These are phyloP conservation scores for Montipora capricornis DNA, from an alignment of 64 coral and sea anemone species.

Conservation along the genomic window DNA sequence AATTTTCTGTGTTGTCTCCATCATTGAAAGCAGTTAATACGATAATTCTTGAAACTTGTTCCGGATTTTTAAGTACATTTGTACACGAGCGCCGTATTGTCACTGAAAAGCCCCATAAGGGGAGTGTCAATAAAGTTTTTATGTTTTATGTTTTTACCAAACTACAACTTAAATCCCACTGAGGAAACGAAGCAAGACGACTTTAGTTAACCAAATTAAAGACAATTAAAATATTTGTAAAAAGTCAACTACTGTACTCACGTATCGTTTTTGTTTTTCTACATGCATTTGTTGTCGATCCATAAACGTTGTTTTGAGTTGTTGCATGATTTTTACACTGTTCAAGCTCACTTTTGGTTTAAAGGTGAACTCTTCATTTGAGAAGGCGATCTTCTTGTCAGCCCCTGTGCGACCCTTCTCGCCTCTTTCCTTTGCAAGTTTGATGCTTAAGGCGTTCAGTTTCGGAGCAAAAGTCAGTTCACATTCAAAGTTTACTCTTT, in stretches of 20 bases:
- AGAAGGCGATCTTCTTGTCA: slow-evolving; percentile 48
- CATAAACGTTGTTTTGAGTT: slow-evolving; percentile 94
- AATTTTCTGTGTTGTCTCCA: no score
- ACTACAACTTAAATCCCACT: no score
- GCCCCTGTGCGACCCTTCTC: slow-evolving; percentile 34
- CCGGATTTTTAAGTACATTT: no score
- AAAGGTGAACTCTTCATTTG: slow-evolving; percentile 91
- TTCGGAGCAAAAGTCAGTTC: slow-evolving; percentile 93
- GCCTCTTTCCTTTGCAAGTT: slow-evolving; percentile 76
- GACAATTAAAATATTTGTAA: background rate
- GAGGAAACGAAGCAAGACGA: no score
- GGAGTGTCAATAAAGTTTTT: no score
- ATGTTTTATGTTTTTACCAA: no score
- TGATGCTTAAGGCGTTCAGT: slow-evolving; percentile 79
- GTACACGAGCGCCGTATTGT: no score
- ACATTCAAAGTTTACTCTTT: slow-evolving; percentile 78
- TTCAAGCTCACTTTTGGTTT: slow-evolving; percentile 95
- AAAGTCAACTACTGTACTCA: slow-evolving; percentile 45
- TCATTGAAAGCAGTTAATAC: no score
- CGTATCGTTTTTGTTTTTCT: slow-evolving; percentile 88
- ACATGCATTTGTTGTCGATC: slow-evolving; percentile 96
- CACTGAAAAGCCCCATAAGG: no score
- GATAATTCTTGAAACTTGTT: no score
- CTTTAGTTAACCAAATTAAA: no score
- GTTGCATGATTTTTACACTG: slow-evolving; percentile 93